Evolutionary conservation across 2,888 invertebrate species (phyloP).

Genomic region (Mimas tiliae): DNA sequence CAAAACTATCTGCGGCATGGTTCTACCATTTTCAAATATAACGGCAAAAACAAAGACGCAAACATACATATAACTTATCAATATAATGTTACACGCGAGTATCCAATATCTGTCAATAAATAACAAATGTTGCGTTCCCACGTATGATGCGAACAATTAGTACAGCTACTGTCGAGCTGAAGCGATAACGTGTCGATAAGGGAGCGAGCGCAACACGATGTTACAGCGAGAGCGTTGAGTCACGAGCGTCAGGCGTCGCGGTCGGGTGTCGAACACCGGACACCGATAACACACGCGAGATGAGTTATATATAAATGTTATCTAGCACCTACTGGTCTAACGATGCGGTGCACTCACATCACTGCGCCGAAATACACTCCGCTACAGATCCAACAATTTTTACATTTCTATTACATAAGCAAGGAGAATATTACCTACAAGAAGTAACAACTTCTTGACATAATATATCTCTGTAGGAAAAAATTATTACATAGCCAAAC

Average conservation of each 20-base stretch:
- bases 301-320: conserved; percentile 18
- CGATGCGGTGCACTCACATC: not conserved
- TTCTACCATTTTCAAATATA: not conserved
- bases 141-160: not conserved
- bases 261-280: conserved; percentile 14
- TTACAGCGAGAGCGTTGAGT: not conserved
- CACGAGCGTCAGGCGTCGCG: not conserved
- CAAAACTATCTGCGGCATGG: no score
- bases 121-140: conserved; percentile 15
- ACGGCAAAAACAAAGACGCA: not conserved
- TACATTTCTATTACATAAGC: no score
- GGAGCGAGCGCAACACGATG: not conserved
- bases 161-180: not conserved
- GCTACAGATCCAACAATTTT: no score
- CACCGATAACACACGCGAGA: conserved; percentile 27
- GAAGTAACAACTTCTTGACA: no score
- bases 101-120: not conserved
- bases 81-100: not conserved
- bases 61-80: not conserved
- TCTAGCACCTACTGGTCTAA: conserved; percentile 16
- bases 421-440: no score
- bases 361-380: not conserved
- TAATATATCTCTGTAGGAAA: no score
- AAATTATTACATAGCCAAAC: no score
- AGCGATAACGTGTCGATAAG: conserved; percentile 6